phyloP scores from a whole-genome alignment of 35 echinoderm and acorn worm genomes.

The Apostichopus parvimensis region DNA sequence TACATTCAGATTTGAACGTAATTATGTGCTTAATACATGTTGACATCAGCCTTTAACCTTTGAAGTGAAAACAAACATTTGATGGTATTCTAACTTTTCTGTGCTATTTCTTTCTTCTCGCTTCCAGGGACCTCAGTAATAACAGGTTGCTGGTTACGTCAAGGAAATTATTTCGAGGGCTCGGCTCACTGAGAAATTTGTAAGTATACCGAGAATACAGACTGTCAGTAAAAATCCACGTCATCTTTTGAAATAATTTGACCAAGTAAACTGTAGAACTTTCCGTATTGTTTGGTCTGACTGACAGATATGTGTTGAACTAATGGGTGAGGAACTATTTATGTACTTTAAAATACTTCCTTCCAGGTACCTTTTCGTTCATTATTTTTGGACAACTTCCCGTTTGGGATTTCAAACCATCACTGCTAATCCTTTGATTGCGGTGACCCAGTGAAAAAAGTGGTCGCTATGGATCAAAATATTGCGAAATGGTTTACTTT shows the following conservation, averaged over 20 bases:
- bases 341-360: not conserved
- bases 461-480: not conserved
- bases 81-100: no score
- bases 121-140: conserved; percentile 60
- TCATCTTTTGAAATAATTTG: no score
- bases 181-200: conserved; percentile 60
- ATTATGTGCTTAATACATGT: no score
- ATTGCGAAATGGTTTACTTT: not conserved
- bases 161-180: conserved; percentile 68
- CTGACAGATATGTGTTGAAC: no score
- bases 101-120: conserved; percentile 5
- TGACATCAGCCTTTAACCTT: no score
- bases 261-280: no score
- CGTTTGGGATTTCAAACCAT: not conserved
- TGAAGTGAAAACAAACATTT: no score
- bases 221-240: no score
- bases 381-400: not conserved
- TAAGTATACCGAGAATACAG: conserved; percentile 41
- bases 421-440: not conserved
- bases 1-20: no score
- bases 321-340: not conserved
- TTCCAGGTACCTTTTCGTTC: not conserved
- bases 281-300: no score
- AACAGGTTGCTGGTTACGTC: conserved; percentile 64
- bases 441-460: not conserved